Base-by-base conservation (phyloP, 2,888 invertebrate genomes). In the Eulithis testata region DNA sequence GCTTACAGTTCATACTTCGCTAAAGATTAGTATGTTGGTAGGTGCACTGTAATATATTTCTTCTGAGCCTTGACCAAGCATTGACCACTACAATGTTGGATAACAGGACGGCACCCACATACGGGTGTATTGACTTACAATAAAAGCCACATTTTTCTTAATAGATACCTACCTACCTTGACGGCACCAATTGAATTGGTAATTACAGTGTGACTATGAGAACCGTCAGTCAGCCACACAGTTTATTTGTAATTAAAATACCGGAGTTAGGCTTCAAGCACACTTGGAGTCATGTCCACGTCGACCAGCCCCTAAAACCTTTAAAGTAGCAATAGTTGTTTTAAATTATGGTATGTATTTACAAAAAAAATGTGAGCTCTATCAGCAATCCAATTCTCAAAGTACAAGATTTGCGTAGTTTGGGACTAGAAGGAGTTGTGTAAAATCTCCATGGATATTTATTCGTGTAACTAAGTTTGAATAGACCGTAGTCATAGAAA, bases 71-170 rank as follows among this genome's bases (percentile, higher is more conserved):
- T 80, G 77, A 76, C 79, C 76, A 74, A 73, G 65, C 65, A 68
- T 63, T 65, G 63, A 58, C 60, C 68, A 14, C 79, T 76, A 81
- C 89, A 89, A 90, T 90, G 90, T 73, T 81, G 78, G 81, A 86
- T 89, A 89, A 89, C 87, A 80, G 84, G 71, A 66, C 68, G 71
- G 75, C 85, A 79, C 89, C 90, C 89, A 88, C 88, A 91, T 91
- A 86, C 85, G 86, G 89, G 90, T 82, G 79, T 91, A 93, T 92
- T 91, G 91, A 92, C 89, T 87, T 82, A 88, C 87, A 91, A 92
- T 91, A 91, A 89, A 90, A 79, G 87, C 87, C 90, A 90, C 90
- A 91, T 92, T 86, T 88, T 84, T 93, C 90, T 86, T 88, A 88
- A 91, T 91, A 88, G 82, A 88, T 81, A 76, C 76, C n/a, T n/a